phyloP scores from a whole-genome alignment of 92 coral and sea anemone species.

The Parazoanthus swiftii region DNA sequence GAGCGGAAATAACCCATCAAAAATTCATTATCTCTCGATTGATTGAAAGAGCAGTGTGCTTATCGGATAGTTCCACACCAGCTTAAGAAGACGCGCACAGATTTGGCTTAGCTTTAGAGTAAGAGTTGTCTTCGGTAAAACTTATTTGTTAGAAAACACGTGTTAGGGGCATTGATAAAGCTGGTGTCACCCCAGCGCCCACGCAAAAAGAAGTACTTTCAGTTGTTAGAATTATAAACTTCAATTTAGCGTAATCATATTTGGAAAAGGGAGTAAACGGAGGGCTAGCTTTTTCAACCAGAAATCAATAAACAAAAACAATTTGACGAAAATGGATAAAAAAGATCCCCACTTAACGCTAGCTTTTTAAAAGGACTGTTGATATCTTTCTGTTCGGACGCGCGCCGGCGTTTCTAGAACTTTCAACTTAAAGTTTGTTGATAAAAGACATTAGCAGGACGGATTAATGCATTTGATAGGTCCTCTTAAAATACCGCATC shows the following conservation, averaged over 20 bases:
- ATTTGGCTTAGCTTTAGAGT: too few relatives aligned
- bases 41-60: background rate
- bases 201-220: too few relatives aligned
- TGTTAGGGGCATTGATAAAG: background rate
- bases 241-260: too few relatives aligned
- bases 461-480: background rate
- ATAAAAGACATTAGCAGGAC: background rate
- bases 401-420: background rate
- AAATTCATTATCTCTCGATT: background rate
- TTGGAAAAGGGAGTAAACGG: too few relatives aligned
- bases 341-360: too few relatives aligned
- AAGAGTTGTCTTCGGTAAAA: background rate
- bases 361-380: too few relatives aligned
- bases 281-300: too few relatives aligned
- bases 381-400: too few relatives aligned
- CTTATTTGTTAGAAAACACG: background rate
- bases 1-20: conserved; percentile 9
- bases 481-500: too few relatives aligned
- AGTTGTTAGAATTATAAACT: background rate
- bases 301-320: too few relatives aligned
- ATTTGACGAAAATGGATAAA: too few relatives aligned
- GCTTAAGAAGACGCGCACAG: background rate
- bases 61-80: background rate
- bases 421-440: background rate
- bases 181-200: background rate